Evolutionary conservation across 2,113 vertebrate genomes (phyloP).

Genomic region (Vulpes lagopus): DNA sequence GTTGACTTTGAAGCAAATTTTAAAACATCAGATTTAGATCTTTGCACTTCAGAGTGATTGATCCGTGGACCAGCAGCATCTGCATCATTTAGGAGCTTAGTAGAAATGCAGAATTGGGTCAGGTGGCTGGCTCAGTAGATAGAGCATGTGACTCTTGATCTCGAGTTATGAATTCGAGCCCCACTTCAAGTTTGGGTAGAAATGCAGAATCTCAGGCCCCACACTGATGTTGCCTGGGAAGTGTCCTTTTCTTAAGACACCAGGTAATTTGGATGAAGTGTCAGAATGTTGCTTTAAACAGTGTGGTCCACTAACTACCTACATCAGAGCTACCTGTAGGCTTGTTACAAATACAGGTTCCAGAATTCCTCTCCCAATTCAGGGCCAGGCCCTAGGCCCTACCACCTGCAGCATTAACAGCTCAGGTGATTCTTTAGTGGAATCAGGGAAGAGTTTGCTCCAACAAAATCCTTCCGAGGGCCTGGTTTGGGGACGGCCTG

Average conservation of each 20-base stretch:
- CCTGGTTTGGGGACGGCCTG: background rate
- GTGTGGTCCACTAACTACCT: background rate
- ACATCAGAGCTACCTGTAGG: background rate
- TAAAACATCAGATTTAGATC: background rate
- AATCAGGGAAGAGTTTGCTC: background rate
- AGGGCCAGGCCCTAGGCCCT: background rate
- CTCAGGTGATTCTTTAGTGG: background rate
- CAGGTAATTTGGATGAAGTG: background rate
- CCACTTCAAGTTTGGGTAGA: background rate
- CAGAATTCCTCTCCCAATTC: background rate
- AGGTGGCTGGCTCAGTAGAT: background rate
- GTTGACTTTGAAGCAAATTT: background rate
- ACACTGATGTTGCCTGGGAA: background rate
- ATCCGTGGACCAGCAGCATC: background rate
- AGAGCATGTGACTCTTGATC: background rate
- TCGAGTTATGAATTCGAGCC: background rate
- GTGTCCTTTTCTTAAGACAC: background rate
- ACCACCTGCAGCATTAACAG: background rate
- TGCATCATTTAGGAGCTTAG: too few relatives aligned
- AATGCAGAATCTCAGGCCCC: background rate
- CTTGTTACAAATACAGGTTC: background rate
- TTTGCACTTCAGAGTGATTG: background rate
- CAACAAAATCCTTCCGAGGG: background rate
- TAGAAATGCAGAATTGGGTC: background rate
- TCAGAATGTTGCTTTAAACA: rapidly evolving